These are phyloP conservation scores for Anhinga anhinga DNA, from an alignment of 2,113 vertebrate species.

Conservation along the genomic window DNA sequence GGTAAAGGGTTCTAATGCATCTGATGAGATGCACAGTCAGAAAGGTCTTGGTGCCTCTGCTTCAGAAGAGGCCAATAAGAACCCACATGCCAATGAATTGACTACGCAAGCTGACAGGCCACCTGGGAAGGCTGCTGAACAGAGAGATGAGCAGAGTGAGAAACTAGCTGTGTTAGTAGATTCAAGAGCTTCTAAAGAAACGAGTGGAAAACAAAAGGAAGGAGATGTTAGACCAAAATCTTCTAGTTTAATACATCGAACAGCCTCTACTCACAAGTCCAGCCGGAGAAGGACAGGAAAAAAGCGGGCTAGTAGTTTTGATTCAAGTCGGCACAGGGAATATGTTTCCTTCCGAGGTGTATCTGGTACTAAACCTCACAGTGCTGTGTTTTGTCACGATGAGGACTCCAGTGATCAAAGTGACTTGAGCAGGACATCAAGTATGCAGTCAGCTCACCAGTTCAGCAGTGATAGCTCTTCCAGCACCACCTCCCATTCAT, in stretches of 20 bases:
- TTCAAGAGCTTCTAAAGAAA: conserved; percentile 71
- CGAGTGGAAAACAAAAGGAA: conserved; percentile 74
- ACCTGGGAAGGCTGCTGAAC: conserved; percentile 60
- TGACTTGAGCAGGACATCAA: conserved; percentile 93
- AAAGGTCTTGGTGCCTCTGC: conserved; percentile 78
- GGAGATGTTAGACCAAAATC: conserved; percentile 82
- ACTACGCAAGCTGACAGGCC: conserved; percentile 71
- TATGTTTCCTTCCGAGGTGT: conserved; percentile 84
- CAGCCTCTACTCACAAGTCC: conserved; percentile 77
- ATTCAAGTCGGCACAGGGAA: conserved; percentile 92
- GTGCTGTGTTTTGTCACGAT: conserved; percentile 86
- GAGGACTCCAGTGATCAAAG: conserved; percentile 97
- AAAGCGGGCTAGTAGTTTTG: conserved; percentile 97
- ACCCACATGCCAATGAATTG: conserved; percentile 94
- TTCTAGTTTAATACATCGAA: conserved; percentile 82
- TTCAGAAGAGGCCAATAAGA: conserved; percentile 95
- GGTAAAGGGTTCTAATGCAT: conserved; percentile 46
- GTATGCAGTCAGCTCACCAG: conserved; percentile 89
- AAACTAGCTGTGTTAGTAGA: conserved; percentile 65
- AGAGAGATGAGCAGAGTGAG: conserved; percentile 68
- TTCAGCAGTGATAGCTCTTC: conserved; percentile 95
- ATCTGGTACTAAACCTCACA: conserved; percentile 87
- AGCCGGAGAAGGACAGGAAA: conserved; percentile 87
- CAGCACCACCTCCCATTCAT: conserved; percentile 89
- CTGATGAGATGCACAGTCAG: conserved; percentile 58